These are phyloP conservation scores for Spisula subtruncata DNA, from an alignment of 2,888 invertebrate genomes.

Conservation along the genomic window DNA sequence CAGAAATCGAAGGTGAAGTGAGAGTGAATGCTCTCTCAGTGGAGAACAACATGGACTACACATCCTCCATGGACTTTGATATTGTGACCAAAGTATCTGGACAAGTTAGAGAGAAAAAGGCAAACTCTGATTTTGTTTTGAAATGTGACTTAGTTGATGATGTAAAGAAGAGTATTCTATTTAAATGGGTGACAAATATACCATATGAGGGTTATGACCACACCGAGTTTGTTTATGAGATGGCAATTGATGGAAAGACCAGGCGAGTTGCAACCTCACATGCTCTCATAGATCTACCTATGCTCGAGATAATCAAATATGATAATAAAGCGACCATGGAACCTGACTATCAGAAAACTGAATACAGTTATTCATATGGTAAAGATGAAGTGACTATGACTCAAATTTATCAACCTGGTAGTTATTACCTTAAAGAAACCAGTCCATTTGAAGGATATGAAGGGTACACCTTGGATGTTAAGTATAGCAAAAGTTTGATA, in stretches of 20 bases:
- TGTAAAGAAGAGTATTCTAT: not conserved
- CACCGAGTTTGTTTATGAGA: not conserved
- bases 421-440: slow-evolving; percentile 21
- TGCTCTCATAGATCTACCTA: not conserved
- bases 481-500: slow-evolving; percentile 50
- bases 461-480: slow-evolving; percentile 39
- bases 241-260: not conserved
- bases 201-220: not conserved
- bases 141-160: not conserved
- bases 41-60: slow-evolving; percentile 28
- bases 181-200: not conserved
- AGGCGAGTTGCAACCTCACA: not conserved
- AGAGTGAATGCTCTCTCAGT: slow-evolving; percentile 49
- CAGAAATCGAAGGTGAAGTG: slow-evolving; percentile 37
- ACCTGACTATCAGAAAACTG: not conserved
- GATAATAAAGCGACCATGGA: not conserved
- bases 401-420: slow-evolving; percentile 21
- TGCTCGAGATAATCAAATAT: not conserved
- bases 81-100: slow-evolving; percentile 46
- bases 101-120: slow-evolving; percentile 42
- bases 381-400: not conserved
- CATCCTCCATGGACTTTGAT: not conserved
- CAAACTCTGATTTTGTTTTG: slow-evolving; percentile 45
- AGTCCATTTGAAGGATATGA: slow-evolving; percentile 70
- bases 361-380: slow-evolving; percentile 45